Base-by-base conservation (phyloP, 2,797 vertebrate species). In the Pitangus sulphuratus region DNA sequence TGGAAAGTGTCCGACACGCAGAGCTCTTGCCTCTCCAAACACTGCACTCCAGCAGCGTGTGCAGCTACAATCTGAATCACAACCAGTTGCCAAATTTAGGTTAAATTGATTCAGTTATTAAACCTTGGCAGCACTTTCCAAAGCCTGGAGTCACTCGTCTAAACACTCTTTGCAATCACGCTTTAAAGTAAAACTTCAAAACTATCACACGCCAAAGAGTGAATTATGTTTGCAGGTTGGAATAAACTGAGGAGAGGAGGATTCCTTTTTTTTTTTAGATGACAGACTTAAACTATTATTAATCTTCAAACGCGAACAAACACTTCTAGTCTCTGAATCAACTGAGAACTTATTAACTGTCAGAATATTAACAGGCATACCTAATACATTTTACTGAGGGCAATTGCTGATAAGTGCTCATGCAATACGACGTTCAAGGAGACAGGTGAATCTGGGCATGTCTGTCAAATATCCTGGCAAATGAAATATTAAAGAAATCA, bases 381-480 rank as follows among this genome's bases (percentile, higher is more conserved):
- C 78, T 83, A 90, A 95, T 87, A 88, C 65, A 87, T 95, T 94
- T 96, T 78, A 90, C 24, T 92, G 91, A 92, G 44, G 93, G 87
- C 80, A 92, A 93, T 92, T 94, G 81, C 87, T 92, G 94, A 78
- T 95, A 97, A 97, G 74, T 78, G 54, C 78, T 95, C 77, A 61
- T 51, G 62, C 89, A 95, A 76, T 84, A 70, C 96, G 86, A 81
- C 83, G 54, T 76, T 94, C 78, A 84, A 85, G 76, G 72, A 96
- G 81, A 96, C 22, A 12, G 93, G 91, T 68, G 83, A 96, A 86
- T 83, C 87, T 91, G 84, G 79, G 56, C 79, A 93, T 82, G 79
- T 57, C 89, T 92, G 82, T 91, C 92, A 95, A 82, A 88, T 40
- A 90, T 78, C 82, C 89, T 61, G 74, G 71, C 58, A 96, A 96